Evolutionary conservation across 2,113 vertebrate species (phyloP).

Genomic region (Calonectris borealis): DNA sequence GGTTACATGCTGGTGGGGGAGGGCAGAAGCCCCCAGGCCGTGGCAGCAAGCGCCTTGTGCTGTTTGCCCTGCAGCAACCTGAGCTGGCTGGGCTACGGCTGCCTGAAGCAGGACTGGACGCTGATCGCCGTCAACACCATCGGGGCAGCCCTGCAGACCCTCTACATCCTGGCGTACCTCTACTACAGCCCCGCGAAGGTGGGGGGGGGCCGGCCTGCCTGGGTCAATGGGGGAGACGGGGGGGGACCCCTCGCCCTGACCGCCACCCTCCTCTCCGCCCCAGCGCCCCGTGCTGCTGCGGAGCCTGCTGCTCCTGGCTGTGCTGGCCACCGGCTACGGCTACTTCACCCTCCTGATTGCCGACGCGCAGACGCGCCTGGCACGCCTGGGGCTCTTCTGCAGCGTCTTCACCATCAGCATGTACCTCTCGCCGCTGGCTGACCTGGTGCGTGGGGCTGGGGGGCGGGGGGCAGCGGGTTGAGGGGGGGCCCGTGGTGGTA

Average conservation of each 20-base stretch:
- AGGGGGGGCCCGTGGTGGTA: no score
- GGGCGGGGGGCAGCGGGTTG: not conserved
- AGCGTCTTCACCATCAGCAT: constrained; percentile 90
- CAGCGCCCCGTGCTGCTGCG: constrained; percentile 74
- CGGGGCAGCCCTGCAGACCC: constrained; percentile 82
- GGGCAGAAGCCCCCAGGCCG: not conserved
- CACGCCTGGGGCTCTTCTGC: constrained; percentile 87
- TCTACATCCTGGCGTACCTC: constrained; percentile 84
- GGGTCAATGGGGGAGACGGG: accelerated
- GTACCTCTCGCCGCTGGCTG: constrained; percentile 89
- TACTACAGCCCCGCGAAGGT: constrained; percentile 86
- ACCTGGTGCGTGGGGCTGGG: constrained; percentile 78
- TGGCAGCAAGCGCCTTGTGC: not conserved
- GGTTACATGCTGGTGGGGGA: not conserved
- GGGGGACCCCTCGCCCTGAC: not conserved
- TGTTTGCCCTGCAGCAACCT: constrained; percentile 79
- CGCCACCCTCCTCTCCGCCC: not conserved
- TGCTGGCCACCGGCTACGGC: constrained; percentile 73
- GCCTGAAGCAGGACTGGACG: constrained; percentile 82
- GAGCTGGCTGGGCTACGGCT: constrained; percentile 91
- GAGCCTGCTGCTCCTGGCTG: constrained; percentile 58
- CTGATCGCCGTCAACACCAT: constrained; percentile 82
- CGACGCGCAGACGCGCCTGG: constrained; percentile 45
- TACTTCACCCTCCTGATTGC: constrained; percentile 82
- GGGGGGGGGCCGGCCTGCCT: not conserved